Conservation (phyloP, 1,140 invertebrate genomes). For the Ectropis grisescens region DNA sequence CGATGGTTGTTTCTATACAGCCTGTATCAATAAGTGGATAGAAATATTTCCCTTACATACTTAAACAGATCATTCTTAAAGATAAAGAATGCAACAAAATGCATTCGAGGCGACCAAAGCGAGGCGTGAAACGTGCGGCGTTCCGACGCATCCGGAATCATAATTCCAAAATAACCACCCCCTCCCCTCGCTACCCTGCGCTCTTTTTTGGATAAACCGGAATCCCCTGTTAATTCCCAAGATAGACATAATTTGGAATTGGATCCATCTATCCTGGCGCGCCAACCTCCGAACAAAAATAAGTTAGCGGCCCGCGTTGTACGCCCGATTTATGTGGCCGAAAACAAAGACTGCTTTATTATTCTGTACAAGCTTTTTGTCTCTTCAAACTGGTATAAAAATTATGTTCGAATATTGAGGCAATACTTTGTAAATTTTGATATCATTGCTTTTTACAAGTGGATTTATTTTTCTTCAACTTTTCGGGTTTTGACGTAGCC, state of each 20-base stretch:
- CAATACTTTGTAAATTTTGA: too few species aligned
- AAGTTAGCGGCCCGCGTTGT: constrained; percentile 40
- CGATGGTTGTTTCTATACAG: too few species aligned
- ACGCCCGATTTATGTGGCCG: constrained; percentile 47
- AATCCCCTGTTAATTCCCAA: constrained; percentile 70
- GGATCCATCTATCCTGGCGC: constrained; percentile 70
- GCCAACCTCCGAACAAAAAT: constrained; percentile 58
- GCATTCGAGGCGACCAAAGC: too few species aligned
- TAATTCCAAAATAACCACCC: constrained; percentile 68
- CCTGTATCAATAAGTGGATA: too few species aligned
- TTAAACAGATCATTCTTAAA: too few species aligned
- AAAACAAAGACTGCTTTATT: constrained; percentile 31
- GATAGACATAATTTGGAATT: constrained; percentile 72
- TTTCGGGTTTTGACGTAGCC: too few species aligned
- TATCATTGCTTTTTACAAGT: too few species aligned
- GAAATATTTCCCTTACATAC: too few species aligned
- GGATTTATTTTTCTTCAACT: too few species aligned
- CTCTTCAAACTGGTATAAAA: too few species aligned
- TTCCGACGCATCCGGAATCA: constrained; percentile 66
- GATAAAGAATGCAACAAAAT: too few species aligned
- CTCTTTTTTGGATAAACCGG: constrained; percentile 64
- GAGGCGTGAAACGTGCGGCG: constrained; percentile 64
- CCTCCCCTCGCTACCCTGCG: constrained; percentile 24
- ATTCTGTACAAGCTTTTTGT: constrained; percentile 13
- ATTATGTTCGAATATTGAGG: too few species aligned